These are phyloP conservation scores for Xylocampa areola DNA, from an alignment of 2,888 invertebrate species.

Conservation along the genomic window DNA sequence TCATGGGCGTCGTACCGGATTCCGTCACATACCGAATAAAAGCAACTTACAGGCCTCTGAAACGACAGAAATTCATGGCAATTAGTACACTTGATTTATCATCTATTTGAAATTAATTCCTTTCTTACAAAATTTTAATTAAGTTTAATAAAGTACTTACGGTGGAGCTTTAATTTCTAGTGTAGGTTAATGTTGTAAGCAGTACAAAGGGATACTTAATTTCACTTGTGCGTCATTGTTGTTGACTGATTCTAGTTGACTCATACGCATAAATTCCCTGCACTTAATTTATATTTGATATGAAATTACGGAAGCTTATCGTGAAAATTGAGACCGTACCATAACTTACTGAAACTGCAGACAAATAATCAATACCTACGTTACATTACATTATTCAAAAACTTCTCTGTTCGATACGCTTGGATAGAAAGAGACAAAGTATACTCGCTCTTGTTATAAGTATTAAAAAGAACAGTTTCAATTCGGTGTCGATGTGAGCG, in stretches of 20 bases:
- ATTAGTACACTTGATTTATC: no score
- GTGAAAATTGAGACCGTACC: conserved; percentile 36
- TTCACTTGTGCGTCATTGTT: conserved; percentile 30
- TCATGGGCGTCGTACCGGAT: no score
- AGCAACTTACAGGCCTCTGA: no score
- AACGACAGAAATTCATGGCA: no score
- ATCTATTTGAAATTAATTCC: no score
- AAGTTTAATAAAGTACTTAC: no score
- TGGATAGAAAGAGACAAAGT: conserved; percentile 36
- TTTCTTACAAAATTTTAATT: no score
- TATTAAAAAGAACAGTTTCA: conserved; percentile 64
- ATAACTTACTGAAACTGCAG: conserved; percentile 48
- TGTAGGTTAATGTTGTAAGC: not conserved
- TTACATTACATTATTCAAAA: conserved; percentile 16
- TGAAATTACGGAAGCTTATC: conserved; percentile 50
- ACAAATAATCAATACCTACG: conserved; percentile 32
- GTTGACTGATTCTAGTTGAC: conserved; percentile 4
- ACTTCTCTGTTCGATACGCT: conserved; percentile 27
- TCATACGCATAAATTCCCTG: conserved; percentile 4
- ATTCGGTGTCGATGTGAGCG: conserved; percentile 66
- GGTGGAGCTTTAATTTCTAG: not conserved
- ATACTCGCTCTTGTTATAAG: conserved; percentile 54
- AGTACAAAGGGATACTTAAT: not conserved
- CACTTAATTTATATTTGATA: conserved; percentile 27
- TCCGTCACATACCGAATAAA: no score